Base-by-base conservation (phyloP, 2,113 vertebrate species). In the Megaceryle torquata region DNA sequence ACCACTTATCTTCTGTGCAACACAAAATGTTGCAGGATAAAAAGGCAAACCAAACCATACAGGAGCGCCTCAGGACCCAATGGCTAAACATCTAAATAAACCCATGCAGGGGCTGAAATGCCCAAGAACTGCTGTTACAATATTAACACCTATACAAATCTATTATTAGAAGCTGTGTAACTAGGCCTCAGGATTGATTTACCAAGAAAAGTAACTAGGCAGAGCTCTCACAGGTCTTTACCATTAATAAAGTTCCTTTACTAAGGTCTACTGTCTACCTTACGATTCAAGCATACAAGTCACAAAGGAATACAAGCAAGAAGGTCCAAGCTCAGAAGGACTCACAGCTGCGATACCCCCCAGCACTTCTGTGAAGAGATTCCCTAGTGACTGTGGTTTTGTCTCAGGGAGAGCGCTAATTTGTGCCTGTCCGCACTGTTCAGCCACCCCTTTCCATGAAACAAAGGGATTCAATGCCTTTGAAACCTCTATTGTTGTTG, bases 391-490 rank as follows among this genome's bases (percentile, higher is more conserved):
- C 72, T 46, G 10, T 2, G 68, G 51, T 0, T 81, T 89, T 92
- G 72, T 82, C 63, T 86, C 65, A 74, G 51, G 8, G 6, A 29
- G 4, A 67, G 19, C 29, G 43, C 67, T 93, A 89, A 96, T 75
- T 89, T 91, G 91, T 54, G 77, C 39, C 31, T 70, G 39, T 53
- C 69, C 43, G 25, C 31, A 37, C 89, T 92, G 77, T 46, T 86
- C 53, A 82, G 72, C 43, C 60, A 86, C 43, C n/a, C 22, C 29
- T 75, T 84, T 37, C 60, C 81, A 75, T 0, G 2, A 91, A 89
- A 91, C 74, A 96, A 96, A 91, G 39, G 51, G 50, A 81, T 78
- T 84, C 81, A 75, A 95, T 16, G 70, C 81, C 89, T 92, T 86
- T 77, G 60, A 94, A 86, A 91, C 37, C 28, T 51, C 93, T 43